A percentile compares a stretch with the other conserved stretches of the same genome.
These are phyloP conservation scores for Semaprochilodus insignis DNA, from an alignment of 2,797 vertebrate genomes.

Conservation along the genomic window DNA sequence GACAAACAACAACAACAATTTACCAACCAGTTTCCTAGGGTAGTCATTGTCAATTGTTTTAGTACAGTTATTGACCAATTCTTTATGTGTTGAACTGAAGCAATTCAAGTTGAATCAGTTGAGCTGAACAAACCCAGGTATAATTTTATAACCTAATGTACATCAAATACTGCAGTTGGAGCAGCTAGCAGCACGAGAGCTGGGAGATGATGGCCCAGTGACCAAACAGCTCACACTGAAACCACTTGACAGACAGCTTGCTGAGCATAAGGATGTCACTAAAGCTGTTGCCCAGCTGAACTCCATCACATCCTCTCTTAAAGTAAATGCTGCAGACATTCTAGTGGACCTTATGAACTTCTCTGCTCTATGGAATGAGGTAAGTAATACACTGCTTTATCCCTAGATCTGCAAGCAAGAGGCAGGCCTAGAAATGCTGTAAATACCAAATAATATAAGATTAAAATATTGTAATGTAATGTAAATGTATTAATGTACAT, in stretches of 20 bases:
- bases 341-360: conserved; percentile 77
- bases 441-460: background rate
- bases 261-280: conserved; percentile 83
- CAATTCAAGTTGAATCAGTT: too few species aligned
- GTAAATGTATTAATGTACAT: too few species aligned
- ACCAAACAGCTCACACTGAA: conserved; percentile 74
- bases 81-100: too few species aligned
- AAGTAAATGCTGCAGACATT: conserved; percentile 68
- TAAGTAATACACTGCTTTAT: conserved; percentile 41
- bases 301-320: conserved; percentile 77
- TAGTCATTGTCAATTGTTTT: too few species aligned
- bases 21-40: too few species aligned
- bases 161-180: conserved; percentile 71
- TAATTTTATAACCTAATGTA: background rate
- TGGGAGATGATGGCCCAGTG: conserved; percentile 75
- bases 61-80: too few species aligned
- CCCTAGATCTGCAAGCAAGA: background rate
- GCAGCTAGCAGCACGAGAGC: conserved; percentile 74
- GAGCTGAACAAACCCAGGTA: too few species aligned
- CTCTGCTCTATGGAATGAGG: conserved; percentile 85
- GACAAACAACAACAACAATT: too few species aligned
- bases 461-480: too few species aligned
- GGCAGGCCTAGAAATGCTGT: background rate
- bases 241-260: conserved; percentile 80
- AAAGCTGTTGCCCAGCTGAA: conserved; percentile 82